Evolutionary conservation across 2,888 invertebrate species (phyloP), one percentile per base, ranked within the genome.

Genomic region (Unio pictorum): DNA sequence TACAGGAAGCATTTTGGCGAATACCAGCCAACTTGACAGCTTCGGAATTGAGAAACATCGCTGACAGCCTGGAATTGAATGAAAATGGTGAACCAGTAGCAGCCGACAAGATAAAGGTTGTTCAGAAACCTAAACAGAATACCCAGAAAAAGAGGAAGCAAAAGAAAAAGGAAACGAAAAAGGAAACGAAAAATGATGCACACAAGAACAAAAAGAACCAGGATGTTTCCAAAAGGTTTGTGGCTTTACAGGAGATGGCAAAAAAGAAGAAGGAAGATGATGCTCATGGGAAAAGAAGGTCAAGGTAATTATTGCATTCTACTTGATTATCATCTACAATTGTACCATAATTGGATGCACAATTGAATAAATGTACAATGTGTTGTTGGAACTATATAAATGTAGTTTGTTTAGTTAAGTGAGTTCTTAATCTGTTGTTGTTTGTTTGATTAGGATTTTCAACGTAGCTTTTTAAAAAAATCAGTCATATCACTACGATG

Each of bases 1-100:
- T 75, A 71, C 90, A 95, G 93, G 96, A 96, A 92, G 92, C 91
- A 72, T 96, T 95, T 89, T 97, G 96, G 96, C 93, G 96, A 81
- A 95, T 96, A 84, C 95, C 96, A 0, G 92, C 93, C 69, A 91
- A 91, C 82, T 89, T 92, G 88, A 91, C 94, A 61, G 90, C 90
- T 66, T 83, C 89, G 3, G 92, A 92, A 70, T 85, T 92, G 18
- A 87, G 89, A 7, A 75, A 71, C 30, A 76, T 95, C 94, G 90
- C 95, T 93, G 45, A 93, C 93, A 92, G 95, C 93, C 88, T 95
- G 93, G 89, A 91, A 11, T 72, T 86, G 4, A 79, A 82, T 69
- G 84, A 80, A 26, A 73, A 81, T 55, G 74, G 74, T 56, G 64
- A 76, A 58, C 79, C 83, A 18, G 63, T 78, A 3, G 67, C 72